phyloP scores from a whole-genome alignment of 2,113 vertebrate genomes.

The Chaenogobius annularis region DNA sequence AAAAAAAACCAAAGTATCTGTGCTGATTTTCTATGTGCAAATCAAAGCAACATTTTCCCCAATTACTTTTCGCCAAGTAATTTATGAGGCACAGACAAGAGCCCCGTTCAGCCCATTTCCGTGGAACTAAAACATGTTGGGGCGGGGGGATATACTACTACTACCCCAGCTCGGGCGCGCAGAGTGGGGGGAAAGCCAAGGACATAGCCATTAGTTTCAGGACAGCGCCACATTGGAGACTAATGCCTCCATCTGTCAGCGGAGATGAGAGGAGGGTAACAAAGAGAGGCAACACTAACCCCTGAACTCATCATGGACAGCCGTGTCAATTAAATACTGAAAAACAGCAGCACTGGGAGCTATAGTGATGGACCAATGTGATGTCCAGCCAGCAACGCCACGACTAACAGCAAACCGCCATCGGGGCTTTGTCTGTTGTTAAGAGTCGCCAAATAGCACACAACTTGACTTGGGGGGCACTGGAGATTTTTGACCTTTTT shows the following conservation, averaged over 20 bases:
- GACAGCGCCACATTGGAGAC: slow-evolving; percentile 78
- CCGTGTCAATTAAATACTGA: slow-evolving; percentile 78
- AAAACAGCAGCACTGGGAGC: slow-evolving; percentile 74
- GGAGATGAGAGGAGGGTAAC: slow-evolving; percentile 78
- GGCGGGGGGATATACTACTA: slow-evolving; percentile 72
- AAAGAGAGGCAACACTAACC: slow-evolving; percentile 79
- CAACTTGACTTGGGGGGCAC: slow-evolving; percentile 37
- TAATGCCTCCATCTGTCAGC: slow-evolving; percentile 79
- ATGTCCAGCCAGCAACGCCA: slow-evolving; percentile 44
- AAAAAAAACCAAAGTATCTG: background rate
- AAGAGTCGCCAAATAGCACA: slow-evolving; percentile 27
- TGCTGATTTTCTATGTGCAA: slow-evolving; percentile 40
- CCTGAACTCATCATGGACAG: slow-evolving; percentile 77
- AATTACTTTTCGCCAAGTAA: slow-evolving; percentile 61
- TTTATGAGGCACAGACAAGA: slow-evolving; percentile 72
- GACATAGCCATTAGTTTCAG: slow-evolving; percentile 80
- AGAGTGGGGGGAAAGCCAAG: slow-evolving; percentile 65
- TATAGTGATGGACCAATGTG: slow-evolving; percentile 40
- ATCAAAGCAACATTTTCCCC: slow-evolving; percentile 58
- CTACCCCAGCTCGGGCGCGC: slow-evolving; percentile 54
- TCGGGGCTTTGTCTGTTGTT: slow-evolving; percentile 23
- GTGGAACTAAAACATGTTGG: slow-evolving; percentile 73
- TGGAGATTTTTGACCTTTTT: background rate
- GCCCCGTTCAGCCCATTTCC: slow-evolving; percentile 72
- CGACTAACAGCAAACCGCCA: slow-evolving; percentile 27